Evolutionary conservation across 2,797 vertebrate species (phyloP), one percentile per base, ranked within the genome.

Genomic region (Macrochelys suwanniensis): DNA sequence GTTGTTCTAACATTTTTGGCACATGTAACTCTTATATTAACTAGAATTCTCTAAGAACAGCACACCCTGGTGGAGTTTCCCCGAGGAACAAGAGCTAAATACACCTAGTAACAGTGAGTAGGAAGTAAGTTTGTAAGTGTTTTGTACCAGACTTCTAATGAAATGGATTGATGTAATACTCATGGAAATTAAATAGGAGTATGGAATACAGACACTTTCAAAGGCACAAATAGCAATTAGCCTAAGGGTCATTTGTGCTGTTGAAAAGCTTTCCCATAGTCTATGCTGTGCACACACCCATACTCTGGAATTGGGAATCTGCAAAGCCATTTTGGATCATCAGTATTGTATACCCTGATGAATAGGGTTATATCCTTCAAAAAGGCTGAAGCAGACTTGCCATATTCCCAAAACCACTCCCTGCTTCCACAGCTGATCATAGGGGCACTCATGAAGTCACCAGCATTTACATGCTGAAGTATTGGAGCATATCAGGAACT

Each of bases 1-100:
- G 79, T 57, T 90, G 51, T 76, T 92, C 90, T 91, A 21, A 3
- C 84, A 86, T 89, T 91, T 80, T 89, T 96, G 95, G 96, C 92
- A 90, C 80, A 1, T 1, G 0, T 88, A 93, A 94, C 90, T 88
- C 71, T 37, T 71, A 80, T 86, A 61, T 92, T 78, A 45, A 31
- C 0, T 49, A 77, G 82, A 89, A 84, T 93, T 94, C 89, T 89
- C 68, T n/a, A 49, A 49, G 74, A 47, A 49, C 42, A 49, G 45
- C 45, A 77, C 12, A 8, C 7, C 42, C 4, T 77, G 74, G 23
- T 49, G 74, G 74, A 28, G 4, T 28, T 31, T 47, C 74, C 74
- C 7, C 2, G 8, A 71, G 5, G 11, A 23, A 71, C 37, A 19
- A 71, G 68, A 71, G 37, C 31, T 71, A 71, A 71, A 42, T 10